These are phyloP conservation scores for Andrena camellia DNA, from an alignment of 2,888 invertebrate genomes.

Conservation along the genomic window DNA sequence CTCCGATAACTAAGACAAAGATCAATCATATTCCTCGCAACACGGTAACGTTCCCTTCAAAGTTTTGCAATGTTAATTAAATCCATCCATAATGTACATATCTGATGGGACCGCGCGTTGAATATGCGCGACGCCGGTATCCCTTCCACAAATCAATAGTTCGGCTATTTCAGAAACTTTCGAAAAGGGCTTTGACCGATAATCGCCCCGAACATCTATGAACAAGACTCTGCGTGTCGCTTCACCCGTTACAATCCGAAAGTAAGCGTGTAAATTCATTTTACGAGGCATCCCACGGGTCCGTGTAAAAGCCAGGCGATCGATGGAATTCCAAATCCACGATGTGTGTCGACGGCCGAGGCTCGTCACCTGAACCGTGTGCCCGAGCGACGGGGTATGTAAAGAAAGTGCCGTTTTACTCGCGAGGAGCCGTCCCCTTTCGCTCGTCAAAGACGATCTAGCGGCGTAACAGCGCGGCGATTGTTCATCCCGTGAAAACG, in stretches of 20 bases:
- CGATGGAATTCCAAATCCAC: constrained; percentile 1
- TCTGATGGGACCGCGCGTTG: neutral
- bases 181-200: neutral
- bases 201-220: neutral
- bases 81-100: constrained; percentile 2
- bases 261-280: too few relatives aligned
- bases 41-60: neutral
- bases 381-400: neutral
- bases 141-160: neutral
- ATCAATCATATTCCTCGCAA: constrained; percentile 6
- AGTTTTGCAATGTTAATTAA: neutral
- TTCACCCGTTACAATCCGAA: too few relatives aligned
- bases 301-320: neutral
- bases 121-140: neutral
- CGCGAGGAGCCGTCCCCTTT: constrained; percentile 15
- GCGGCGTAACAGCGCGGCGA: neutral
- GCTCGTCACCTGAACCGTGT: constrained; percentile 12
- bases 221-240: neutral
- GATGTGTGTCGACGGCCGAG: constrained; percentile 2
- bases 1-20: neutral
- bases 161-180: neutral
- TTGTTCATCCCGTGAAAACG: neutral
- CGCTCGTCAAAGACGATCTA: neutral
- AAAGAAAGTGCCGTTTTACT: constrained; percentile 61
- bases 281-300: too few relatives aligned